These are phyloP conservation scores for Erebia epiphron DNA, from an alignment of 2,888 invertebrate species.

Conservation along the genomic window DNA sequence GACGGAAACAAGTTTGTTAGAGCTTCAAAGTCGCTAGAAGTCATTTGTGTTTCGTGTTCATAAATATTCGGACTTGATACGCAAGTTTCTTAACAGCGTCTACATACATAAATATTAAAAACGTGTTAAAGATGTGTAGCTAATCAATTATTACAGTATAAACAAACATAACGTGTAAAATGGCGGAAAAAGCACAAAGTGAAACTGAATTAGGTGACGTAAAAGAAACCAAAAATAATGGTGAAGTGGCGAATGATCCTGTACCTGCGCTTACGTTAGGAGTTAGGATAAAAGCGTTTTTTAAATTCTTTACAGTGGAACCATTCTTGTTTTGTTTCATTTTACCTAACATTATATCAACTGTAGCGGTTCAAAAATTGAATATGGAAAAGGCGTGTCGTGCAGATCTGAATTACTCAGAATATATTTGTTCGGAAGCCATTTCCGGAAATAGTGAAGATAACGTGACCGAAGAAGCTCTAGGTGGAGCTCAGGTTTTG, in stretches of 20 bases:
- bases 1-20: slow-evolving; percentile 47
- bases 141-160: not conserved
- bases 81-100: not conserved
- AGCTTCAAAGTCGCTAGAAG: slow-evolving; percentile 39
- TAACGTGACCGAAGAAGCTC: slow-evolving; percentile 60
- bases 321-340: slow-evolving; percentile 85
- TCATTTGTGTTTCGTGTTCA: slow-evolving; percentile 48
- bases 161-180: slow-evolving; percentile 17
- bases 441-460: slow-evolving; percentile 57
- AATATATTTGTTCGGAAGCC: slow-evolving; percentile 73
- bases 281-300: slow-evolving; percentile 44
- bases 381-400: slow-evolving; percentile 83
- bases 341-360: slow-evolving; percentile 84
- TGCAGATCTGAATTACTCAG: slow-evolving; percentile 73
- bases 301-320: slow-evolving; percentile 83
- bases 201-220: slow-evolving; percentile 33
- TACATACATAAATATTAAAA: slow-evolving; percentile 15
- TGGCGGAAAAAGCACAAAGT: slow-evolving; percentile 40
- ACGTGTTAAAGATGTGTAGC: slow-evolving; percentile 9
- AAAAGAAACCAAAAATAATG: slow-evolving; percentile 23
- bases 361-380: slow-evolving; percentile 77
- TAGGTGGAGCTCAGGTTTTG: slow-evolving; percentile 64
- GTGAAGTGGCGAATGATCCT: slow-evolving; percentile 16
- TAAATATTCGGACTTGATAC: slow-evolving; percentile 47
- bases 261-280: slow-evolving; percentile 39